Percentiles rank a stretch among this genome's conserved stretches.
phyloP scores from a whole-genome alignment of 2,113 vertebrate species.

The Pangasianodon gigas region DNA sequence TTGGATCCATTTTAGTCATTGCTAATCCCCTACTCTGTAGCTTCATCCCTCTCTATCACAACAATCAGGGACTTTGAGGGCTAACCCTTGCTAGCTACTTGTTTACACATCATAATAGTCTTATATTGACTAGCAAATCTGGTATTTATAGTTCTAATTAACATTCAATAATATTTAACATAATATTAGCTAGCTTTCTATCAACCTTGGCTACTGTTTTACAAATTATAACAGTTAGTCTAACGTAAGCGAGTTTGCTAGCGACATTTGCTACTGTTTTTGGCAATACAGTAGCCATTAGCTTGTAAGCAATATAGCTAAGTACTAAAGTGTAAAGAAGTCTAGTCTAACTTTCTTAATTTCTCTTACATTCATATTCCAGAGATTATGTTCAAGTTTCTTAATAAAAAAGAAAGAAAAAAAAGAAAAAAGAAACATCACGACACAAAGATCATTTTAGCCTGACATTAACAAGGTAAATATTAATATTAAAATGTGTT shows the following conservation, averaged over 20 bases:
- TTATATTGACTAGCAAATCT: neutral
- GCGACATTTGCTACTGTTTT: neutral
- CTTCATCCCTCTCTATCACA: neutral
- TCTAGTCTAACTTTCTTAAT: neutral
- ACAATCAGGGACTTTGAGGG: neutral
- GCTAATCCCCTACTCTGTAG: neutral
- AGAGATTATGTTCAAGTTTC: neutral
- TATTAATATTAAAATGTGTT: neutral
- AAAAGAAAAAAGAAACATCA: neutral
- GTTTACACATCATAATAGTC: neutral
- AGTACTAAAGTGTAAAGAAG: neutral
- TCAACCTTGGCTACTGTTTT: neutral
- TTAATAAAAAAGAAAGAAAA: neutral
- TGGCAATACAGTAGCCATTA: neutral
- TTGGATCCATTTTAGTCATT: neutral
- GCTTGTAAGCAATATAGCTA: neutral
- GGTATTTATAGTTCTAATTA: neutral
- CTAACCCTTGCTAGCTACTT: neutral
- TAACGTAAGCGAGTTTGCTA: neutral
- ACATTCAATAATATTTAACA: neutral
- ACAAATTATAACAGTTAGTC: neutral
- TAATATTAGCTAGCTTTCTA: neutral
- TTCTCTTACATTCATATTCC: neutral
- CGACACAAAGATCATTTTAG: neutral
- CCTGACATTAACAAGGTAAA: neutral